phyloP scores from a whole-genome alignment of 2,888 invertebrate genomes.

The Spodoptera picta region DNA sequence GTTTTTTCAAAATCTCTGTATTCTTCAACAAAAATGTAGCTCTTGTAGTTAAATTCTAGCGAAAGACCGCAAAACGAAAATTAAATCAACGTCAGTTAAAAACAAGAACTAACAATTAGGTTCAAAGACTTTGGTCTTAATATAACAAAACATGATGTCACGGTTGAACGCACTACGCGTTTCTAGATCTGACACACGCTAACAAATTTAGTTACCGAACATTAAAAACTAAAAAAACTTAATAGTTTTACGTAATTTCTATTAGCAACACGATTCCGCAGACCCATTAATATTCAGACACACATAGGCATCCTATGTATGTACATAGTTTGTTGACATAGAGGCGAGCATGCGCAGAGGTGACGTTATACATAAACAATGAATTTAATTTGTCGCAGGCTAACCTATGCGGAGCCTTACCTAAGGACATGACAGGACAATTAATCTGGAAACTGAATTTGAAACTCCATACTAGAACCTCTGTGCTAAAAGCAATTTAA shows the following conservation, averaged over 20 bases:
- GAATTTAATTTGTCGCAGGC: slow-evolving; percentile 70
- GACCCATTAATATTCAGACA: slow-evolving; percentile 63
- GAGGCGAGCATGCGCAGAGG: slow-evolving; percentile 81
- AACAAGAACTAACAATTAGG: slow-evolving; percentile 38
- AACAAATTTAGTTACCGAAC: slow-evolving; percentile 37
- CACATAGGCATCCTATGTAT: slow-evolving; percentile 51
- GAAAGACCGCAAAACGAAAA: not conserved
- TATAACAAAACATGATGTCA: slow-evolving; percentile 55
- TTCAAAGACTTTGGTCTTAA: slow-evolving; percentile 48
- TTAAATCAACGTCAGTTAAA: slow-evolving; percentile 20
- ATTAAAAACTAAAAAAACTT: slow-evolving; percentile 42
- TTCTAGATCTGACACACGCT: slow-evolving; percentile 42
- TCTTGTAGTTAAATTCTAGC: not conserved
- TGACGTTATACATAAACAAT: slow-evolving; percentile 82
- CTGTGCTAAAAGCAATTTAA: slow-evolving; percentile 40
- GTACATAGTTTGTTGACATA: slow-evolving; percentile 81
- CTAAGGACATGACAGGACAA: slow-evolving; percentile 36
- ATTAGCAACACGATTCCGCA: slow-evolving; percentile 53
- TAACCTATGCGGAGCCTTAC: slow-evolving; percentile 42
- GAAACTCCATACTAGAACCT: slow-evolving; percentile 25
- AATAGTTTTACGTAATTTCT: slow-evolving; percentile 59
- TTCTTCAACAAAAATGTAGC: not conserved
- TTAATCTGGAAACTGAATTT: slow-evolving; percentile 43
- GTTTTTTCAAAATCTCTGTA: not conserved
- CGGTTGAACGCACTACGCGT: slow-evolving; percentile 44